Base-by-base conservation (phyloP, 2,888 invertebrate genomes). In the Dromius quadrimaculatus region DNA sequence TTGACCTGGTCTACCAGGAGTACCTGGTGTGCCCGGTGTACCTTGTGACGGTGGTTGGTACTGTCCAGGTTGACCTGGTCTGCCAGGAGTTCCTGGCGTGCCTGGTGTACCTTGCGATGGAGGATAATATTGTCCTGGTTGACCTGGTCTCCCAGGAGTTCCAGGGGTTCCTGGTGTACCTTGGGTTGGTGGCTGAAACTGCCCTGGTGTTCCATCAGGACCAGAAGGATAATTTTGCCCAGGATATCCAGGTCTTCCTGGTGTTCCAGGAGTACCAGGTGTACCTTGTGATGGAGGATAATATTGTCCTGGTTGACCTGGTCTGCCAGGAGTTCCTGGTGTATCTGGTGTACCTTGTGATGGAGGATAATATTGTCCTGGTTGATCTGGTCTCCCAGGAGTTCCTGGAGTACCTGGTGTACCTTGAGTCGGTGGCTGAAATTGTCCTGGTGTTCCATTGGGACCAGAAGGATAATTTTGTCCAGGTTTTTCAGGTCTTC, bases 331-430 rank as follows among this genome's bases (percentile, higher is more conserved):
- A 57, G 75, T 76, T 45, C 79, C 87, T 75, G 86, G 86, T 75
- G 83, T 85, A 3, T 69, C 74, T 13, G 70, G 62, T 28, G 69
- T 65, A 0, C 68, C 43, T 20, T 19, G 62, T 43, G 23, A 1
- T 15, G 62, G 50, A 45, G 72, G 71, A 32, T 68, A 54, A 73
- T 65, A 32, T 38, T 75, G 75, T 73, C 71, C 71, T 71, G 38
- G 70, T 72, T n/a, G 72, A 69, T 4, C 79, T 77, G n/a, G 74
- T 75, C 68, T 87, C 76, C 91, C 91, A 62, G 83, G 80, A 75
- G 89, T 90, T 54, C 89, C 87, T 75, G 86, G 86, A 75, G 83
- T 84, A 13, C 71, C 73, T 1, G 66, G 54, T 34, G 71, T 41
- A 13, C 62, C 84, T 50, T 85, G 84, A 64, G 84, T 83, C 64